These are phyloP conservation scores for Sebastes nivosus DNA, from an alignment of 2,797 vertebrate species.

Conservation along the genomic window DNA sequence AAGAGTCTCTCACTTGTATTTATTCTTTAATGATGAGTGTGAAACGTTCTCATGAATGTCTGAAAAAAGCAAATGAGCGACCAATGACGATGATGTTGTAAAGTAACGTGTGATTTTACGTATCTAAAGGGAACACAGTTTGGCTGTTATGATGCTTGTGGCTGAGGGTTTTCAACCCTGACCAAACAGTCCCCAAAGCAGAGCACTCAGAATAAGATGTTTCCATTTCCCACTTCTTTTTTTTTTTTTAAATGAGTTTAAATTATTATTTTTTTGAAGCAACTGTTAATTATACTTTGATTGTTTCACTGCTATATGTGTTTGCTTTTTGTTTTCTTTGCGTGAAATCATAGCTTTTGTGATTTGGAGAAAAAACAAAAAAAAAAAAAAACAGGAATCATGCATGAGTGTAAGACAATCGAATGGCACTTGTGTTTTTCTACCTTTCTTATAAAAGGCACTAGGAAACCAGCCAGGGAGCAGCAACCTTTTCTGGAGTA, in stretches of 20 bases:
- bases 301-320: constrained; percentile 52
- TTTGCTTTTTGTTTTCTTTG: constrained; percentile 45
- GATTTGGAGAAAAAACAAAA: neutral
- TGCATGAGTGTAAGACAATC: constrained; percentile 68
- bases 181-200: constrained; percentile 57
- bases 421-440: constrained; percentile 1
- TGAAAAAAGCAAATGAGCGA: constrained; percentile 50
- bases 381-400: constrained; percentile 25
- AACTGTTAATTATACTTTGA: constrained; percentile 70
- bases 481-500: neutral
- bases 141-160: constrained; percentile 75
- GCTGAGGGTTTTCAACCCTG: constrained; percentile 38
- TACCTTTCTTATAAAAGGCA: constrained; percentile 16
- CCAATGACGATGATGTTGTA: constrained; percentile 35
- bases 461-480: constrained; percentile 5
- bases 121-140: constrained; percentile 45
- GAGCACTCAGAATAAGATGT: constrained; percentile 72
- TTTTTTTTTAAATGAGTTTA: constrained; percentile 50
- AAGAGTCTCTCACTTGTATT: constrained; percentile 35
- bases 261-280: constrained; percentile 71
- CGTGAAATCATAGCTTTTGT: constrained; percentile 52
- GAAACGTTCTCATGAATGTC: constrained; percentile 64
- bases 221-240: constrained; percentile 31
- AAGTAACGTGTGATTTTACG: constrained; percentile 38
- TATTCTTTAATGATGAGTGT: constrained; percentile 75